Base-by-base conservation (phyloP, 30 jellyfish, hydroid and myxozoan species). In the Chrysaora quinquecirrha region DNA sequence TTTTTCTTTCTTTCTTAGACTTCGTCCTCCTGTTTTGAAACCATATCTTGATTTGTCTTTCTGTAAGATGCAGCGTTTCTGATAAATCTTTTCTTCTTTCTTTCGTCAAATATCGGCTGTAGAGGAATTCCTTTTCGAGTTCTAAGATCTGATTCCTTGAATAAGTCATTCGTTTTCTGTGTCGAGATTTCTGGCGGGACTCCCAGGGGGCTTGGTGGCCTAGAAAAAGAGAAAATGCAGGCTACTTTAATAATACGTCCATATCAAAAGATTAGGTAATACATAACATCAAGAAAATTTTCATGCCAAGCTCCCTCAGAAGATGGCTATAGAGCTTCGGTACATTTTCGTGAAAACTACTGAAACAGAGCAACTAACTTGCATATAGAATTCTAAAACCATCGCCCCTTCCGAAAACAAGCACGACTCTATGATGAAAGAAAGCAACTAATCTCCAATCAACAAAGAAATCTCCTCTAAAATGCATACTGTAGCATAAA, bases 141-240 rank as follows among this genome's bases (percentile, higher is more conserved):
- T 89, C 97, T 2, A 89, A 80, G 7, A 83, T 89, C 67, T 89
- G 97, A 48, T 78, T 83, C 71, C 97, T 70, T 1, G 97, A 73
- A 69, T 89, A 89, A 43, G 97, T 89, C 97, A 89, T 89, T 31
- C 97, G 88, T 50, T 89, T 89, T 54, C 97, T 74, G 75, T 89
- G 97, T 48, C 92, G 73, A 6, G 90, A 72, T 49, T 87, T 71
- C 65, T 82, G 97, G 21, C 92, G 76, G n/a, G 87, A 54, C 85
- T 89, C 96, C 97, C 97, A 89, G 3, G 97, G 97, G 27, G 89
- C 97, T 28, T 82, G 92, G 64, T 52, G 92, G 9, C 80, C 92
- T 82, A 38, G 9, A 32, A 65, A 23, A 47, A 67, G 48, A 33
- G 22, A 67, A 23, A 25, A 21, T 24, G 3, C 0, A 21, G 25